Evolutionary conservation across 2,797 vertebrate species (phyloP).

Genomic region (Staurois parvus): DNA sequence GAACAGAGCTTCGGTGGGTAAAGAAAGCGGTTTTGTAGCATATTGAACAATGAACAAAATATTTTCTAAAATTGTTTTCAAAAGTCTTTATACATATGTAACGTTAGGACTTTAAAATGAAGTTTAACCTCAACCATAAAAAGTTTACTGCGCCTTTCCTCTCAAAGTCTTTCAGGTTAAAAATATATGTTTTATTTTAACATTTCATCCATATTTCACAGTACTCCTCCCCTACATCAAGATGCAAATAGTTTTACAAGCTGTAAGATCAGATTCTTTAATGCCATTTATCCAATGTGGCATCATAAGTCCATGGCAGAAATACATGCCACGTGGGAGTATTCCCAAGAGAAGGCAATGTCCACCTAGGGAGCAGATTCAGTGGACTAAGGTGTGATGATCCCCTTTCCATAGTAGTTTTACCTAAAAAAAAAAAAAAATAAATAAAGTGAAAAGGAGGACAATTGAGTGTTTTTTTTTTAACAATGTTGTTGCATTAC

Average conservation of each 20-base stretch:
- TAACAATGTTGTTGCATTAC: too few relatives aligned
- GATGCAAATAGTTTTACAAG: slow-evolving; percentile 29
- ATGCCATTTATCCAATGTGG: slow-evolving; percentile 6
- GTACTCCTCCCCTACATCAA: background rate
- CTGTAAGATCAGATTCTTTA: slow-evolving; percentile 17
- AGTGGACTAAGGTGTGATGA: slow-evolving; percentile 34
- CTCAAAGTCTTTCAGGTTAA: slow-evolving; percentile 86
- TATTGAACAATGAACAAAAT: slow-evolving; percentile 42
- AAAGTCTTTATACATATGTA: slow-evolving; percentile 27
- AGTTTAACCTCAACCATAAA: slow-evolving; percentile 59
- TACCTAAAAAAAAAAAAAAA: slow-evolving; percentile 33
- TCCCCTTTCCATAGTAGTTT: slow-evolving; percentile 42
- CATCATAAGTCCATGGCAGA: background rate
- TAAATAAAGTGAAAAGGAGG: background rate
- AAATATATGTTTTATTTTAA: slow-evolving; percentile 82
- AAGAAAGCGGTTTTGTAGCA: slow-evolving; percentile 33
- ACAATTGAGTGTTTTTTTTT: too few relatives aligned
- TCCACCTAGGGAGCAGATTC: slow-evolving; percentile 30
- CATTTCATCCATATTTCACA: slow-evolving; percentile 39
- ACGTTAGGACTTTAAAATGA: slow-evolving; percentile 41
- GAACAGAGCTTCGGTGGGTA: slow-evolving; percentile 1
- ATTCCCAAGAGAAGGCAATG: slow-evolving; percentile 52
- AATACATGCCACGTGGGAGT: slow-evolving; percentile 29
- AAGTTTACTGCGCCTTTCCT: slow-evolving; percentile 85
- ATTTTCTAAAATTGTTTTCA: slow-evolving; percentile 49